These are phyloP conservation scores for Sycon ciliatum DNA, from an alignment of 37 sponge, comb jelly and placozoan species.

Conservation along the genomic window DNA sequence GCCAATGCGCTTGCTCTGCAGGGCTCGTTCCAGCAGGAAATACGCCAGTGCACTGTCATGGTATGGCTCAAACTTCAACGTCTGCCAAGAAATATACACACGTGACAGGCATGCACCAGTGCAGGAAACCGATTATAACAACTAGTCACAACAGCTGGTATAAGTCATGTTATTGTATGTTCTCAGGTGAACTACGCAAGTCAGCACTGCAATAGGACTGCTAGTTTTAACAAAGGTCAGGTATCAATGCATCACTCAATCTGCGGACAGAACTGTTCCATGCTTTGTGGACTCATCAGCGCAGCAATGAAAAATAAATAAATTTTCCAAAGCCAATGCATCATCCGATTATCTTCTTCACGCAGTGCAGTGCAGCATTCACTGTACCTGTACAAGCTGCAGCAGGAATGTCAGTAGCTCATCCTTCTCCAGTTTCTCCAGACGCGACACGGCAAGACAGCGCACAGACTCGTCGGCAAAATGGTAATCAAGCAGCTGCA, in stretches of 20 bases:
- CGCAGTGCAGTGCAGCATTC: not conserved
- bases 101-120: too few relatives aligned
- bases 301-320: too few relatives aligned
- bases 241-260: too few relatives aligned
- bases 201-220: too few relatives aligned
- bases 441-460: slow-evolving; percentile 57
- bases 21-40: slow-evolving; percentile 66
- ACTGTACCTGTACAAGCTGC: slow-evolving; percentile 62
- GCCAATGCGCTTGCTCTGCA: slow-evolving; percentile 71
- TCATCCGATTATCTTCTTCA: not conserved
- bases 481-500: slow-evolving; percentile 81
- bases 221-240: too few relatives aligned
- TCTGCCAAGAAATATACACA: slow-evolving; percentile 20
- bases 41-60: slow-evolving; percentile 74
- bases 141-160: too few relatives aligned
- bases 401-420: slow-evolving; percentile 61
- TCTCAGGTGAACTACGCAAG: too few relatives aligned
- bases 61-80: slow-evolving; percentile 85
- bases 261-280: too few relatives aligned
- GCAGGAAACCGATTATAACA: too few relatives aligned
- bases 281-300: too few relatives aligned
- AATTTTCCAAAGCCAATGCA: too few relatives aligned
- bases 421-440: slow-evolving; percentile 59
- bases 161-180: too few relatives aligned
- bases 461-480: slow-evolving; percentile 82